Evolutionary conservation across 2,113 vertebrate genomes (phyloP), one percentile per base, ranked within the genome.

Genomic region (Delphinus delphis): DNA sequence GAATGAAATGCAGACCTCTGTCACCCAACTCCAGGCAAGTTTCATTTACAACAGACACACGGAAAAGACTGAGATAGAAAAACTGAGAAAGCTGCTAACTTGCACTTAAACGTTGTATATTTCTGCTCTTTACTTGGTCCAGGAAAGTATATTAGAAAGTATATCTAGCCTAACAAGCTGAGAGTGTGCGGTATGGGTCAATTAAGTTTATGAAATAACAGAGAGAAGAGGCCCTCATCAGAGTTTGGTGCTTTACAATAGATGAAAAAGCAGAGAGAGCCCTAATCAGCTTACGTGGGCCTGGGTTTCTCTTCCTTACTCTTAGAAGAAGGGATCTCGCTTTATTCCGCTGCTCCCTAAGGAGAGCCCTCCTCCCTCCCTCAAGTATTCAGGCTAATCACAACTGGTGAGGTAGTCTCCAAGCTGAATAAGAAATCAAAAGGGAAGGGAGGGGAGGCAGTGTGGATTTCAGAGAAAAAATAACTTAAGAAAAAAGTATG

Each of bases 401-500:
- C 82, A 91, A 96, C 88, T 94, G 97, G 67, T 88, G 85, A 96
- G 74, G 97, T 97, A 53, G 89, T 68, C 47, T 96, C 94, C 85
- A 97, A 82, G 26, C 80, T 97, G 94, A 95, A 92, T 90, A 31
- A 97, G 73, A 89, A 97, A 96, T 71, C 83, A 95, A 96, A 98
- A 5, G 96, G 98, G 96, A 97, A 97, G 93, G 95, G 97, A 2
- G 88, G 38, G 53, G 73, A 92, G 44, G 92, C 28, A 26, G 80
- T 92, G 79, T 60, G 87, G 96, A 97, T 97, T 97, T 98, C 96
- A 98, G 84, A 91, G 9, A 84, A 33, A 26, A 97, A 98, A 97
- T 98, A 98, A 96, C 96, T 98, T 98, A 88, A 96, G 97, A 98
- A 98, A 98, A 98, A 98, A 98, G 96, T 96, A 73, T 92, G 97